Conservation (phyloP, 1,140 invertebrate genomes). For the Papilio polyxenes region DNA sequence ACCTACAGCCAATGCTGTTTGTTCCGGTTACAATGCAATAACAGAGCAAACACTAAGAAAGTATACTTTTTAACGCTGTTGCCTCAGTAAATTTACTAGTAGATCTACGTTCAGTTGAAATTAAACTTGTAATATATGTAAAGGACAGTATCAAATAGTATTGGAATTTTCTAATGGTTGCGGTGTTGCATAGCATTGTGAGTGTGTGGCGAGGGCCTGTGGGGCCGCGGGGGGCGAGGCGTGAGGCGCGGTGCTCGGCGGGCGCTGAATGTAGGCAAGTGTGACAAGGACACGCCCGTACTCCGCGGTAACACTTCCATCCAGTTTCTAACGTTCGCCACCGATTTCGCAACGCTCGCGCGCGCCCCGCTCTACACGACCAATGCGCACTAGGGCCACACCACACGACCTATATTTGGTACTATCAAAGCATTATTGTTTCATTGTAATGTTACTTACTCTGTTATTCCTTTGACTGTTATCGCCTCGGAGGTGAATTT, state of each 20-base stretch:
- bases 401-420: conserved; percentile 13
- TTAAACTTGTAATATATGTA: background rate
- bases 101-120: background rate
- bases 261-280: conserved; percentile 78
- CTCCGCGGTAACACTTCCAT: conserved; percentile 77
- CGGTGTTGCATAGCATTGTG: conserved; percentile 71
- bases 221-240: conserved; percentile 53
- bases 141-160: conserved; percentile 34
- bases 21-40: conserved; percentile 71
- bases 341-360: conserved; percentile 73
- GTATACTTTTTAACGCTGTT: background rate
- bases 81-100: background rate
- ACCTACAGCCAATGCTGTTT: conserved; percentile 63
- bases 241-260: conserved; percentile 59
- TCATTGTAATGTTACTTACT: background rate
- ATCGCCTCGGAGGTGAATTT: background rate
- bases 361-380: conserved; percentile 62
- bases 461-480: background rate
- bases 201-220: conserved; percentile 61
- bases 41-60: background rate
- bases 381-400: conserved; percentile 60
- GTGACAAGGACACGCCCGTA: conserved; percentile 80
- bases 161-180: conserved; percentile 68
- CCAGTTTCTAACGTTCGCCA: conserved; percentile 77
- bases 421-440: background rate